These are phyloP conservation scores for Aradus depressus DNA, from an alignment of 2,888 invertebrate species.

Conservation along the genomic window DNA sequence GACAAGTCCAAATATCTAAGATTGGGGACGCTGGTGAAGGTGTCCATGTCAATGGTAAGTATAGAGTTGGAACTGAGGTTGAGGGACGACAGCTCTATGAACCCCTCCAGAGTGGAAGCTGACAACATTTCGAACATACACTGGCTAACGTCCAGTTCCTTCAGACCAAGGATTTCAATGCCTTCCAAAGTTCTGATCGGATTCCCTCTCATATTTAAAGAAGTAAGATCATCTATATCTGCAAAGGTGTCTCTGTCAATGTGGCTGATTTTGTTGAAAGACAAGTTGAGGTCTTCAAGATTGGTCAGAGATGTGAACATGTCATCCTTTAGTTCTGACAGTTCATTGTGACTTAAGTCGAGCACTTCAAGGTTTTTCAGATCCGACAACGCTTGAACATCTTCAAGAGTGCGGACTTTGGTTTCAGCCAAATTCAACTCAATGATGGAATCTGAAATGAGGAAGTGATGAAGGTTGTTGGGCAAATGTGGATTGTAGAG, in stretches of 20 bases:
- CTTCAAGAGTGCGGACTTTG: conserved; percentile 43
- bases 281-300: conserved; percentile 60
- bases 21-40: conserved; percentile 53
- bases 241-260: conserved; percentile 54
- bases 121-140: conserved; percentile 55
- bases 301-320: conserved; percentile 41
- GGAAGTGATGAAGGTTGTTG: conserved; percentile 33
- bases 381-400: conserved; percentile 46
- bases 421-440: conserved; percentile 58
- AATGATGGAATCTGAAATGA: conserved; percentile 52
- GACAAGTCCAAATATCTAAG: conserved; percentile 62
- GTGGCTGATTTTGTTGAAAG: conserved; percentile 53
- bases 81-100: conserved; percentile 53
- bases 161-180: conserved; percentile 50
- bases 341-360: conserved; percentile 55
- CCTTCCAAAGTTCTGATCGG: conserved; percentile 47
- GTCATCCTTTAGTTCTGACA: conserved; percentile 48
- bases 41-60: conserved; percentile 53
- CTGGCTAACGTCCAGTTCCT: conserved; percentile 55
- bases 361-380: conserved; percentile 52
- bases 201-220: conserved; percentile 48
- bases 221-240: conserved; percentile 52
- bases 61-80: conserved; percentile 59
- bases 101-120: conserved; percentile 49
- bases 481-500: conserved; percentile 7